These are phyloP conservation scores for Troides helena DNA, from an alignment of 2,888 invertebrate genomes.

Conservation along the genomic window DNA sequence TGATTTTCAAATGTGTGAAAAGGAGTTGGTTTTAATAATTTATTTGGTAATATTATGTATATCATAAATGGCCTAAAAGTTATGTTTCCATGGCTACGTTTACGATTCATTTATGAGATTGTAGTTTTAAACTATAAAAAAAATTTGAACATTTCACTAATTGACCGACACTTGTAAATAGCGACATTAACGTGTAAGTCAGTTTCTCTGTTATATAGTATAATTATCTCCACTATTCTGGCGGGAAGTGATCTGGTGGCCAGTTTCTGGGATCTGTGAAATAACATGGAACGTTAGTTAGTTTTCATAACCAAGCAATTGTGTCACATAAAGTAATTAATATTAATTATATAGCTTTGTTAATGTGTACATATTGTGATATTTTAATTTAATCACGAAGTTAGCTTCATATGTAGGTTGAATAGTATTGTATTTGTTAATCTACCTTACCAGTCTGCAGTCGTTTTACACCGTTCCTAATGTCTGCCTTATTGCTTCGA, in stretches of 20 bases:
- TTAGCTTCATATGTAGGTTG: constrained; percentile 68
- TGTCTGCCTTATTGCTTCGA: constrained; percentile 42
- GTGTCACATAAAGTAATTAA: constrained; percentile 43
- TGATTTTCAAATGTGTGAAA: constrained; percentile 46
- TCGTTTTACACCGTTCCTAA: constrained; percentile 52
- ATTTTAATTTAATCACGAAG: constrained; percentile 76
- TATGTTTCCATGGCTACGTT: constrained; percentile 45
- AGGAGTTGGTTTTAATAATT: constrained; percentile 40
- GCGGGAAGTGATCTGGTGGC: constrained; percentile 37
- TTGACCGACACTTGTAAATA: constrained; percentile 26
- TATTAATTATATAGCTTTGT: constrained; percentile 67
- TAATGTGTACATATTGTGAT: constrained; percentile 78
- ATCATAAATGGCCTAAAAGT: constrained; percentile 43
- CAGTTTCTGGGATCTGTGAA: constrained; percentile 47
- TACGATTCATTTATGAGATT: constrained; percentile 37
- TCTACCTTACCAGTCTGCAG: constrained; percentile 56
- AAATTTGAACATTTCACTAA: constrained; percentile 22
- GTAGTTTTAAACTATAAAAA: constrained; percentile 33
- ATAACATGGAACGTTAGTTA: constrained; percentile 44
- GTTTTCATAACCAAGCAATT: constrained; percentile 30
- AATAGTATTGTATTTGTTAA: constrained; percentile 50
- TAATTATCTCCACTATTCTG: constrained; percentile 37
- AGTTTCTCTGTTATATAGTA: constrained; percentile 29
- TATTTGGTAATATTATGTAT: constrained; percentile 60
- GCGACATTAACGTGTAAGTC: constrained; percentile 16